Evolutionary conservation across 1,140 invertebrate species (phyloP).

Genomic region (Drosophila triauraria): DNA sequence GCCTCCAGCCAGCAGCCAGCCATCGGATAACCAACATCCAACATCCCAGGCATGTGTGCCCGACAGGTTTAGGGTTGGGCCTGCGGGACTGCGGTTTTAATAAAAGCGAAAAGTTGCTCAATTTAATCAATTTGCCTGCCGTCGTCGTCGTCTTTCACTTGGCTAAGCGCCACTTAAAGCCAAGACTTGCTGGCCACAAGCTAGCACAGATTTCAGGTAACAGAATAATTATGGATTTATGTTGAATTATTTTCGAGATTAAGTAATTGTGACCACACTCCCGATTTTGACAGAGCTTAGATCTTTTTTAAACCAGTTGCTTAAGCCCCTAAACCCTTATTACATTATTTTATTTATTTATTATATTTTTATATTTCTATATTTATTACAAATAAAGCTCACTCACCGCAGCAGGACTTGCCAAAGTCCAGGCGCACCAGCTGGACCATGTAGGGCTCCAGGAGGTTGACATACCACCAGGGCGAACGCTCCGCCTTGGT

Average conservation of each 20-base stretch:
- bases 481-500: conserved; percentile 93
- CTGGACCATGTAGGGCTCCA: conserved; percentile 98
- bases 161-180: conserved; percentile 20
- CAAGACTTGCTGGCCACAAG: not conserved
- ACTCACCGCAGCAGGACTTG: conserved; percentile 95
- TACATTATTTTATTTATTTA: too few relatives aligned
- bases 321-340: too few relatives aligned
- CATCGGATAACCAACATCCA: not conserved
- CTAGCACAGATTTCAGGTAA: not conserved
- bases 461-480: conserved; percentile 98
- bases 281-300: not conserved
- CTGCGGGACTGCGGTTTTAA: conserved; percentile 9
- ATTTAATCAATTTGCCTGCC: conserved; percentile 36
- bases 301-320: too few relatives aligned
- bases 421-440: conserved; percentile 96
- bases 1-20: not conserved
- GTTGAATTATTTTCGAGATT: not conserved
- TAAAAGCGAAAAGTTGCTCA: conserved; percentile 38
- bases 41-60: conserved; percentile 5
- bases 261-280: not conserved
- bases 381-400: not conserved
- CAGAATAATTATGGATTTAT: conserved; percentile 14
- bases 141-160: conserved; percentile 3
- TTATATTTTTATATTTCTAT: not conserved
- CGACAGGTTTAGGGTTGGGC: conserved; percentile 49